Evolutionary conservation across 2,888 invertebrate species (phyloP).

Genomic region (Clostera curtula): DNA sequence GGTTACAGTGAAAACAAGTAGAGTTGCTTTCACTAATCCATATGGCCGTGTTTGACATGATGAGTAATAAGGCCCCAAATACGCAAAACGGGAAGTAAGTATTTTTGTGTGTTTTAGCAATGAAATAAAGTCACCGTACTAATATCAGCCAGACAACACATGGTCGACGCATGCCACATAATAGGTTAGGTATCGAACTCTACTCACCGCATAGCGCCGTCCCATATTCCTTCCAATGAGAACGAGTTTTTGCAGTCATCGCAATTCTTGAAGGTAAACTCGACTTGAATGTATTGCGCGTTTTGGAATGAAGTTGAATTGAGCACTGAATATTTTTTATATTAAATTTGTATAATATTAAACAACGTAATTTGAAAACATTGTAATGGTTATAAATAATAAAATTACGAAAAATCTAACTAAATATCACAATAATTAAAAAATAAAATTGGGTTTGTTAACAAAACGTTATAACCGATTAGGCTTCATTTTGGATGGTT

Average conservation of each 20-base stretch:
- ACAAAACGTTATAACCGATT: slow-evolving; percentile 71
- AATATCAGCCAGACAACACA: slow-evolving; percentile 29
- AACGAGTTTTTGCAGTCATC: slow-evolving; percentile 72
- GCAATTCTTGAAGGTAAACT: slow-evolving; percentile 43
- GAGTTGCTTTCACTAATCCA: slow-evolving; percentile 21
- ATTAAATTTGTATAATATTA: slow-evolving; percentile 52
- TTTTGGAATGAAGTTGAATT: slow-evolving; percentile 73
- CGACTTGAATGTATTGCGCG: slow-evolving; percentile 49
- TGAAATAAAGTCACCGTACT: slow-evolving; percentile 2
- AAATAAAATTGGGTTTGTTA: slow-evolving; percentile 59
- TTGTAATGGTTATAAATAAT: slow-evolving; percentile 63
- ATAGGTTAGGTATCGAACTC: slow-evolving; percentile 63
- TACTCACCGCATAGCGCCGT: slow-evolving; percentile 73
- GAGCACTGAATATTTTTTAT: slow-evolving; percentile 61
- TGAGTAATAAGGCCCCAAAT: no score
- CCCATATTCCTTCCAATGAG: slow-evolving; percentile 75
- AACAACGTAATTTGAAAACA: slow-evolving; percentile 62
- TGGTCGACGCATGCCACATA: slow-evolving; percentile 32
- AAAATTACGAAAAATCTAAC: slow-evolving; percentile 61
- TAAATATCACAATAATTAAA: slow-evolving; percentile 74
- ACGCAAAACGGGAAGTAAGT: no score
- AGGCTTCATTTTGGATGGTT: slow-evolving; percentile 72
- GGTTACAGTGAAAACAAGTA: no score
- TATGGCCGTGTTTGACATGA: no score
- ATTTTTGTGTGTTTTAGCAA: slow-evolving; percentile 2